A percentile compares a stretch with the other conserved stretches of the same genome.
Evolutionary conservation across 2,888 invertebrate species (phyloP).

Genomic region (Polia nebulosa): DNA sequence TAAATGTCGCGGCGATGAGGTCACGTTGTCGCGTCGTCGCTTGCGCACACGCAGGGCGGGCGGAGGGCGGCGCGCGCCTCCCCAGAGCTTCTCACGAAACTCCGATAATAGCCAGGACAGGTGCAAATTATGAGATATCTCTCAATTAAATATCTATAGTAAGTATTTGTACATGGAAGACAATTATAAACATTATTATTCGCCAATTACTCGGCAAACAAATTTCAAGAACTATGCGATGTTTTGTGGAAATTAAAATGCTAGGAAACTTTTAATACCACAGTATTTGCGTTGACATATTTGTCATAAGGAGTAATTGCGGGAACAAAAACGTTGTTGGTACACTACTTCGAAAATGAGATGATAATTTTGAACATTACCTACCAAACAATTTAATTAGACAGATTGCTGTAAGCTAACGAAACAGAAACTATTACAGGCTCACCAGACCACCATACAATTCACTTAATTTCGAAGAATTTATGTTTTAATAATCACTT

Average conservation of each 20-base stretch:
- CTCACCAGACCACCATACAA: slow-evolving; percentile 19
- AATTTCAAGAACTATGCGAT: slow-evolving; percentile 31
- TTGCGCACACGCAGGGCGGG: slow-evolving; percentile 40
- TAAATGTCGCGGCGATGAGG: slow-evolving; percentile 37
- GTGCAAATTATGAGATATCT: slow-evolving; percentile 59
- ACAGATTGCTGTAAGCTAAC: slow-evolving; percentile 18
- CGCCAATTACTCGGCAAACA: slow-evolving; percentile 21
- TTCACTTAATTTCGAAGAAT: slow-evolving; percentile 53
- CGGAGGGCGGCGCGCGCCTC: slow-evolving; percentile 38
- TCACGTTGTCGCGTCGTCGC: slow-evolving; percentile 25
- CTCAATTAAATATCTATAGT: slow-evolving; percentile 42
- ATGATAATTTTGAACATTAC: slow-evolving; percentile 3
- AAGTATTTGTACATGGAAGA: slow-evolving; percentile 40
- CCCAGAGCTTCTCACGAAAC: slow-evolving; percentile 32
- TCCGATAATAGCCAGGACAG: slow-evolving; percentile 49
- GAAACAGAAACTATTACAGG: slow-evolving; percentile 22
- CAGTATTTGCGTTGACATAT: slow-evolving; percentile 4
- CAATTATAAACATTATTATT: slow-evolving; percentile 26
- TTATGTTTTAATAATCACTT: slow-evolving; percentile 51
- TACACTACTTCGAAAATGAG: background rate
- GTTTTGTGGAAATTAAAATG: slow-evolving; percentile 32
- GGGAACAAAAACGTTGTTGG: background rate
- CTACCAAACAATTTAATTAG: slow-evolving; percentile 16
- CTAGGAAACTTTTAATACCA: slow-evolving; percentile 24
- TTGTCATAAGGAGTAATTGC: slow-evolving; percentile 2